Base-by-base conservation (phyloP, 2,113 vertebrate genomes). In the Pao palembangensis region DNA sequence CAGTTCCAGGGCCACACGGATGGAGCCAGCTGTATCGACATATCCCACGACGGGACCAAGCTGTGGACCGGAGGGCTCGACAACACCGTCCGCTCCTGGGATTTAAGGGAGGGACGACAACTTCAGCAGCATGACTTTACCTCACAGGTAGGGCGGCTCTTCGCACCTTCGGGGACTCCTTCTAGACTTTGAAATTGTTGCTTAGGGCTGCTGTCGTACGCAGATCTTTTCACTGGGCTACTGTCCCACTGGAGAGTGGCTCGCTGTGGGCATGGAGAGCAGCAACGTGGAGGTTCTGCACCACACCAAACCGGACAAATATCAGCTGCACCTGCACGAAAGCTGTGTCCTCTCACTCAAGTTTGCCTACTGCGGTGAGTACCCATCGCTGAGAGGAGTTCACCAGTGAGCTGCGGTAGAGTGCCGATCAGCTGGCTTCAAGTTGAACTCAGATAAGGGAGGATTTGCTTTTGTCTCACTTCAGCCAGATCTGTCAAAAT, bases 1-100 rank as follows among this genome's bases (percentile, higher is more conserved):
- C 96, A 98, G 84, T 98, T 98, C 89, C 96, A 98, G 75, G 96
- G 96, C 43, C 96, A 98, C 92, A 98, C 96, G 0, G 96, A 98
- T 0, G 96, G 96, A 1, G 96, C 96, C 71, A 98, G 96, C 89
- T 98, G 96, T 72, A 98, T 98, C 47, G 96, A 98, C 34, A 98
- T 98, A 75, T 98, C 96, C 0, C 94, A 98, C 0, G 96, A 98
- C 0, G 96, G 96, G 49, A 98, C 96, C 47, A 98, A 98, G 69
- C 72, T 98, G 80, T 98, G 96, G 96, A 98, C 96, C 0, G 96
- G 96, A 1, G 96, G 96, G 0, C 84, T 98, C 58, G 96, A 98
- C 88, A 98, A 98, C 90, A 98, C 96, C 0, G 96, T 98, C 47
- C 94, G 96, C 3, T 98, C 93, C 71, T 98, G 96, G 96, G 96